Evolutionary conservation across 92 coral and sea anemone genomes (phyloP).

Genomic region (Palythoa grandiflora): DNA sequence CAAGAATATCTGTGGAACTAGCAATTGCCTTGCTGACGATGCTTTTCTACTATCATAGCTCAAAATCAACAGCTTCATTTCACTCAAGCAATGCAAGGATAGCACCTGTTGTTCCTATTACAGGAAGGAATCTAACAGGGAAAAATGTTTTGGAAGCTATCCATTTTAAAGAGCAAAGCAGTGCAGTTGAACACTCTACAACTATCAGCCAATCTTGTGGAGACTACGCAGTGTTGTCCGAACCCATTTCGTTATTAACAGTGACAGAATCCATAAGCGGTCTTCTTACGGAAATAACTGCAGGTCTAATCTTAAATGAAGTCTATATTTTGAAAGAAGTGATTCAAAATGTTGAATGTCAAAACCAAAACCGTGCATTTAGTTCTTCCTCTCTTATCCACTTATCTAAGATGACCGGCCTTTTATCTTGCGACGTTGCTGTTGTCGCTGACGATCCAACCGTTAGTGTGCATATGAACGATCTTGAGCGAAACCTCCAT

Average conservation of each 20-base stretch:
- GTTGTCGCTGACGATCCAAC: slow-evolving; percentile 10
- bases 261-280: not conserved
- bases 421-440: no score
- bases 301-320: slow-evolving; percentile 1
- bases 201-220: slow-evolving; percentile 6
- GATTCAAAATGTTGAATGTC: not conserved
- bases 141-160: not conserved
- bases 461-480: not conserved
- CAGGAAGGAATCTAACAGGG: not conserved
- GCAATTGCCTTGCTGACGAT: slow-evolving; percentile 44
- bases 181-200: not conserved
- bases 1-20: slow-evolving; percentile 20
- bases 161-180: not conserved
- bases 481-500: slow-evolving; percentile 39
- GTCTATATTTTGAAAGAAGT: not conserved
- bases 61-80: slow-evolving; percentile 28
- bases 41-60: slow-evolving; percentile 31
- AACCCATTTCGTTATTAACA: not conserved
- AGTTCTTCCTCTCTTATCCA: not conserved
- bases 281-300: not conserved
- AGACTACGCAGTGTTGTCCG: not conserved
- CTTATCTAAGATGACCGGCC: not conserved
- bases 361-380: not conserved
- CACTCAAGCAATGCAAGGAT: slow-evolving; percentile 38
- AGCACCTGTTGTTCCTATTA: slow-evolving; percentile 10